Evolutionary conservation across 2,888 invertebrate species (phyloP).

Genomic region (Tipula lateralis): DNA sequence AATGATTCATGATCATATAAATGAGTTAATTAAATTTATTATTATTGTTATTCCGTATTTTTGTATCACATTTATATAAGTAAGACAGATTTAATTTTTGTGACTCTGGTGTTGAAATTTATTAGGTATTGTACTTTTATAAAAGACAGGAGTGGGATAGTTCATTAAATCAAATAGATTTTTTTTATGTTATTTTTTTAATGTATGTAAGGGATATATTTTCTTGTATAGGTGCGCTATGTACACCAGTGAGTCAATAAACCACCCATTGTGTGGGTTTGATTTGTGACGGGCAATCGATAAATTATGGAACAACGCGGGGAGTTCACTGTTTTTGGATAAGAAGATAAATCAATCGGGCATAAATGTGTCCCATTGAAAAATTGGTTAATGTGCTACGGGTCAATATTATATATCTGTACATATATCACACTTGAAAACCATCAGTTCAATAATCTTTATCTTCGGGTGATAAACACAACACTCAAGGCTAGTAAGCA

Average conservation of each 20-base stretch:
- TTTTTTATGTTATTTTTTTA: background rate
- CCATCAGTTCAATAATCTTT: background rate
- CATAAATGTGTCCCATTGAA: background rate
- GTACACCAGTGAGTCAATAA: background rate
- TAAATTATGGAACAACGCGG: background rate
- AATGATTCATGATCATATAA: constrained; percentile 5
- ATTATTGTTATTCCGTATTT: background rate
- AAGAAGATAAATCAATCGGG: background rate
- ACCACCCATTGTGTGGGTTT: constrained; percentile 19
- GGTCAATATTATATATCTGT: background rate
- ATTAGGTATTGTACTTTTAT: constrained; percentile 3
- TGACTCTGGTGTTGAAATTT: constrained; percentile 19
- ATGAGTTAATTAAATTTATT: constrained; percentile 24
- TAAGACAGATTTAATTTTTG: background rate
- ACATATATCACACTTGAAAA: background rate
- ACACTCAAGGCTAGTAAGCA: background rate
- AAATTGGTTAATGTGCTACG: background rate
- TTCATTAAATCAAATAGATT: constrained; percentile 15
- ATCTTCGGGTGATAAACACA: no score
- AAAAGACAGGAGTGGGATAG: constrained; percentile 5
- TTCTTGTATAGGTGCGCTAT: background rate
- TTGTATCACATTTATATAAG: background rate
- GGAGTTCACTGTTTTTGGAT: background rate
- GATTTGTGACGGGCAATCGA: constrained; percentile 9
- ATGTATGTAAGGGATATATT: background rate